Evolutionary conservation across 2,888 invertebrate genomes (phyloP), one percentile per base, ranked within the genome.

Genomic region (Idaea biselata): DNA sequence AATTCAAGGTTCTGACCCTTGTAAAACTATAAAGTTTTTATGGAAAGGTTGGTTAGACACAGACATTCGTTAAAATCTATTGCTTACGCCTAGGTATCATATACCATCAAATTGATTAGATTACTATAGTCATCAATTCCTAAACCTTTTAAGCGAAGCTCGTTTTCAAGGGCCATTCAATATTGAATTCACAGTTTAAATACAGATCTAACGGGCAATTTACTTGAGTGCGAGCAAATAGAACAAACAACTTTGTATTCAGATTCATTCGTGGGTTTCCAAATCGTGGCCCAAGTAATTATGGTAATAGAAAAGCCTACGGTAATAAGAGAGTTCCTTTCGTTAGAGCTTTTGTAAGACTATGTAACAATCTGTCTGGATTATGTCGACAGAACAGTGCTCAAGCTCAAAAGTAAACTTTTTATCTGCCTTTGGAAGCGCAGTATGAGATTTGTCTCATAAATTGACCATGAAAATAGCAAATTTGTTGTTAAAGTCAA

Each of bases 111-210:
- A 11, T 5, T 11, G 8, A 44, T 25, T 8, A 11, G 44, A 0
- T 44, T 44, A 14, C 11, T 44, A 3, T 5, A 44, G 11, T 8
- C 44, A 44, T 44, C 32, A 44, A 33, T 33, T 6, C 6, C 33
- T 3, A 11, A 44, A 44, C 14, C 44, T 44, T 44, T 44, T 3
- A 11, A 44, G 44, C 7, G 11, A 44, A 44, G 44, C 7, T 44
- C 44, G 11, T 44, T 14, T 44, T 44, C 11, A 14, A 14, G 44
- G 3, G 44, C 56, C 25, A 55, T 66, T 66, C 63, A 67, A 64
- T 65, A 64, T 69, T 44, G 64, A 60, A 65, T 65, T 64, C 64
- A 57, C 18, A 62, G 59, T 53, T 63, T 65, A 60, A 56, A 61
- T 33, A 55, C 18, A 44, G 59, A 61, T 63, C 58, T 67, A 31